Base-by-base conservation (phyloP, 2,113 vertebrate species). In the Apeltes quadracus region DNA sequence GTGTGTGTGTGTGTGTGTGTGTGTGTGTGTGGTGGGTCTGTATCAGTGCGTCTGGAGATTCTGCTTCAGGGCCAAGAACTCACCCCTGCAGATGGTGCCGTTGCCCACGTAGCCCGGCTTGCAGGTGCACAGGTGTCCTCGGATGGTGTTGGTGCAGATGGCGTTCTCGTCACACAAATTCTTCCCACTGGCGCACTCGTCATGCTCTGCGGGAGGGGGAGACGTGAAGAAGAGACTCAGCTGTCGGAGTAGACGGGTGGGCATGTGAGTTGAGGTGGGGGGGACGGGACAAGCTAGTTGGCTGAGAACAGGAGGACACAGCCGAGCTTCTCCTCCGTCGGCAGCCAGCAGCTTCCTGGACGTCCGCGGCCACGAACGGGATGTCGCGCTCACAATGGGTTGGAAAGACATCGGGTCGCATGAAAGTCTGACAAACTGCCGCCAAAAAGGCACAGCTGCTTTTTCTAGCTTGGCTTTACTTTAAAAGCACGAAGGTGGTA, bases 121-220 rank as follows among this genome's bases (percentile, higher is more conserved):
- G 91, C 97, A 98, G 92, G 95, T 98, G 82, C 97, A 99, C 93
- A 95, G 95, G 79, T 98, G 96, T 51, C 97, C 96, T 77, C 94
- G 90, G 87, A 98, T 92, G n/a, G 95, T 96, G 89, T 98, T 98
- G 48, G 96, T 97, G 83, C 97, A 99, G 94, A 99, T 97, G 70
- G 97, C 96, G 0, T 96, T 97, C 78, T 93, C 89, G 34, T 98
- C 95, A 72, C 97, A 99, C 78, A 78, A 89, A 78, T 93, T 94
- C 78, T 95, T 93, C 55, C 94, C 90, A 0, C 89, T 93, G 79
- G 94, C 91, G 65, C 97, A 99, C 72, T 99, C 96, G 14, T 99
- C 96, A 0, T 95, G 96, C 82, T 99, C 97, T 98, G 79, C 22
- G 67, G 69, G 32, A 65, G 79, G 79, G 23, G 39, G 48, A 44